phyloP scores from a whole-genome alignment of 2,113 vertebrate genomes.

The Sinocyclocheilus grahami region DNA sequence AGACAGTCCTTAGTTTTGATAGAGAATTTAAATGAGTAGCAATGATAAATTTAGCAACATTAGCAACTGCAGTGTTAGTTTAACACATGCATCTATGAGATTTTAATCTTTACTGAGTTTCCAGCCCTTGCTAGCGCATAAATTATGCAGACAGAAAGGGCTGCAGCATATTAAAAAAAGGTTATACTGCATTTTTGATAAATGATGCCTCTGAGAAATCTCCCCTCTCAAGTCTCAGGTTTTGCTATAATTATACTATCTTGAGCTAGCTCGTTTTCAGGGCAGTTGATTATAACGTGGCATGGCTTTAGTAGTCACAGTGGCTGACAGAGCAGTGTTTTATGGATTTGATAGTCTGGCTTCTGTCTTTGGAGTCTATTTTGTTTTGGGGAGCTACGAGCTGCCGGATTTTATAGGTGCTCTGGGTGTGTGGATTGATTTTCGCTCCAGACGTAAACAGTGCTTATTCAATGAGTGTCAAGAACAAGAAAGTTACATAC shows the following conservation, averaged over 20 bases:
- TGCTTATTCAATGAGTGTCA: conserved; percentile 27
- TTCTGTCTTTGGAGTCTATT: conserved; percentile 44
- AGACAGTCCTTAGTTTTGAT: conserved; percentile 21
- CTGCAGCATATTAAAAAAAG: conserved; percentile 49
- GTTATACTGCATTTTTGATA: conserved; percentile 49
- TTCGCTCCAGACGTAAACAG: conserved; percentile 45
- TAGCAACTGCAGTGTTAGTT: conserved; percentile 53
- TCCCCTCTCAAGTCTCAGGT: conserved; percentile 55
- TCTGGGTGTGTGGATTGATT: conserved; percentile 40
- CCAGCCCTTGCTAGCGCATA: conserved; percentile 32
- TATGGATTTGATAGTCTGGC: conserved; percentile 36
- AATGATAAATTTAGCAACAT: conserved; percentile 51
- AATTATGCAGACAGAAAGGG: conserved; percentile 26
- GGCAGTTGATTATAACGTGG: conserved; percentile 49
- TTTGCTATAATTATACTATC: conserved; percentile 47
- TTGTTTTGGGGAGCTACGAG: conserved; percentile 41
- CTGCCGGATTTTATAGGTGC: conserved; percentile 31
- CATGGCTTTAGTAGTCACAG: conserved; percentile 35
- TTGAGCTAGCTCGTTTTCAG: conserved; percentile 32
- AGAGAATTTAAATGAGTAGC: conserved; percentile 36
- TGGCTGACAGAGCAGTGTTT: conserved; percentile 36
- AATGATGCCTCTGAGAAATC: conserved; percentile 50
- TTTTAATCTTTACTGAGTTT: conserved; percentile 45
- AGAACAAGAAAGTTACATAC: not conserved
- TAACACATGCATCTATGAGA: conserved; percentile 47